Percentiles rank a stretch among this genome's conserved stretches.
These are phyloP conservation scores for Leptoteleia sp. DNA, from an alignment of 1,140 invertebrate species.

Conservation along the genomic window DNA sequence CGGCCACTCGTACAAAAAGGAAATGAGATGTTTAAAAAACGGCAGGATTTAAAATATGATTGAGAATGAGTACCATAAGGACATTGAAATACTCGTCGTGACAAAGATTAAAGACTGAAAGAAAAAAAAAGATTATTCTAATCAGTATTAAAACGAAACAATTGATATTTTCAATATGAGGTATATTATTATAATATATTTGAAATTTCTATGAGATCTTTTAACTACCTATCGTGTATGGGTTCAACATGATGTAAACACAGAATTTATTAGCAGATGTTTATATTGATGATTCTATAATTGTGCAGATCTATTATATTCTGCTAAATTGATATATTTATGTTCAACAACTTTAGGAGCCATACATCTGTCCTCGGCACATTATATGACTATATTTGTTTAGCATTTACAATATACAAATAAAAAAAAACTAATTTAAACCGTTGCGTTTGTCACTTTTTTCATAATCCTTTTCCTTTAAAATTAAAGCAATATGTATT, in stretches of 20 bases:
- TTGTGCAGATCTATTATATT: constrained; percentile 42
- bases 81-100: constrained; percentile 35
- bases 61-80: not conserved
- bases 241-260: constrained; percentile 46
- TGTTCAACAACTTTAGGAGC: constrained; percentile 73
- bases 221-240: constrained; percentile 71
- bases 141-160: constrained; percentile 76
- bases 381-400: constrained; percentile 73
- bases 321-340: constrained; percentile 66
- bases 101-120: constrained; percentile 74
- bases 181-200: constrained; percentile 67
- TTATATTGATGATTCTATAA: constrained; percentile 60
- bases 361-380: constrained; percentile 76
- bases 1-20: constrained; percentile 28
- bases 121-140: constrained; percentile 71
- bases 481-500: no score
- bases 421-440: constrained; percentile 70
- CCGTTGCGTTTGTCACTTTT: no score
- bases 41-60: constrained; percentile 5
- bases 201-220: constrained; percentile 72
- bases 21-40: constrained; percentile 7
- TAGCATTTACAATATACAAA: constrained; percentile 77
- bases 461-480: no score
- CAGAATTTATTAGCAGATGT: constrained; percentile 65
- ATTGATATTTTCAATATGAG: constrained; percentile 74